phyloP scores from a whole-genome alignment of 1,140 invertebrate genomes.

The Radopholus similis region DNA sequence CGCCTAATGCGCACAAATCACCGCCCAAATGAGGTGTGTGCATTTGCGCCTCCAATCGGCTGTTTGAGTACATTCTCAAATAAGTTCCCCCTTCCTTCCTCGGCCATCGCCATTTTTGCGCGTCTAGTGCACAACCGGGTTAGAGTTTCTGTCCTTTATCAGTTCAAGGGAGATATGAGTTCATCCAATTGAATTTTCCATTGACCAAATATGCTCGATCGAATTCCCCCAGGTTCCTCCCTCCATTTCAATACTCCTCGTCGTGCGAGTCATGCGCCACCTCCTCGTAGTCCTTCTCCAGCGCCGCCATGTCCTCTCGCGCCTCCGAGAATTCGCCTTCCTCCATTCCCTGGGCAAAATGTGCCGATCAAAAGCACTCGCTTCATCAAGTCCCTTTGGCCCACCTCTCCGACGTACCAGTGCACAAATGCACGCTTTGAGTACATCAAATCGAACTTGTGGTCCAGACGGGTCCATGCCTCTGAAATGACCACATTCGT shows the following conservation, averaged over 20 bases:
- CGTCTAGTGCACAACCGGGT: too few relatives aligned
- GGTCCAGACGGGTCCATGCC: constrained; percentile 64
- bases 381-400: background rate
- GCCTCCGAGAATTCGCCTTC: constrained; percentile 75
- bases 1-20: too few relatives aligned
- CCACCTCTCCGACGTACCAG: constrained; percentile 63
- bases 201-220: too few relatives aligned
- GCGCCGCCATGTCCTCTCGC: constrained; percentile 70
- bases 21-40: too few relatives aligned
- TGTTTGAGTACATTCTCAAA: too few relatives aligned
- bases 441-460: constrained; percentile 71
- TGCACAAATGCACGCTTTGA: constrained; percentile 77
- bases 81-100: too few relatives aligned
- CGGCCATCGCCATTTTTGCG: too few relatives aligned
- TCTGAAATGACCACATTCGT: constrained; percentile 1
- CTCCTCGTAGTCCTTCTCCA: constrained; percentile 40
- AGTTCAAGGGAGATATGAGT: too few relatives aligned
- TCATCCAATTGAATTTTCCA: too few relatives aligned
- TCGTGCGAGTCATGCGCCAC: constrained; percentile 37
- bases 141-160: too few relatives aligned
- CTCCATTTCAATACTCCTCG: constrained; percentile 18
- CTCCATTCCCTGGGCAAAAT: constrained; percentile 72
- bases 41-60: too few relatives aligned
- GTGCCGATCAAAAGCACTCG: background rate
- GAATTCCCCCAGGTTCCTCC: too few relatives aligned